Evolutionary conservation across 2,113 vertebrate genomes (phyloP), one percentile per base, ranked within the genome.

Genomic region (Phoxinus phoxinus): DNA sequence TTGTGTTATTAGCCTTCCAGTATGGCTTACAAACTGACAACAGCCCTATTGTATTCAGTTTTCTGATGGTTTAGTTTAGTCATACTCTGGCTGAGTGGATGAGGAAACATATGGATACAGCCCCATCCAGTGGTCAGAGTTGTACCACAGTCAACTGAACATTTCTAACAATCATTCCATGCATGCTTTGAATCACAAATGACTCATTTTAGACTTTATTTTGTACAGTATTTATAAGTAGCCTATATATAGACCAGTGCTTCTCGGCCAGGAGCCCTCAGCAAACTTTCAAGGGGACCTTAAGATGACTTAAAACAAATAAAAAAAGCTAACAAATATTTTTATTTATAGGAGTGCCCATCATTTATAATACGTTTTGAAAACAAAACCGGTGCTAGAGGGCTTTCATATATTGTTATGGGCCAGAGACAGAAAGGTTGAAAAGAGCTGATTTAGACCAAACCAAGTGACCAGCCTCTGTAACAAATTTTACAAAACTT

Each of bases 121-220:
- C 74, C 2, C 84, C 84, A 44, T 86, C 84, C 2, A 73, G 73
- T 86, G 87, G 80, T 73, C 53, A 73, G 21, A 78, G 32, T 3
- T 12, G 6, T 35, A 76, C 56, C 75, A 37, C n/a, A 27, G 76
- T 59, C 30, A 56, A 56, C 17, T 35, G 32, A 51, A 27, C 6
- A 9, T 51, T 51, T 27, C 13, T 27, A 7, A 48, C 12, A 27
- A 15, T 51, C 3, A 3, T 37, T 23, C 32, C 3, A 71, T 23
- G 9, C 19, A 75, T 48, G 74, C 46, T 30, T 76, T 76, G 4
- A 51, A 10, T 53, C 46, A 37, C 1, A 23, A 9, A 69, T 10
- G 0, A 11, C 11, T 21, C 1, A 23, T 71, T 23, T 37, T 71
- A 71, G 32, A 35, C 19, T 37, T 4, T 4, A 35, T 71, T n/a